Evolutionary conservation across 2,888 invertebrate species (phyloP), one percentile per base, ranked within the genome.

Genomic region (Bellardia bayeri): DNA sequence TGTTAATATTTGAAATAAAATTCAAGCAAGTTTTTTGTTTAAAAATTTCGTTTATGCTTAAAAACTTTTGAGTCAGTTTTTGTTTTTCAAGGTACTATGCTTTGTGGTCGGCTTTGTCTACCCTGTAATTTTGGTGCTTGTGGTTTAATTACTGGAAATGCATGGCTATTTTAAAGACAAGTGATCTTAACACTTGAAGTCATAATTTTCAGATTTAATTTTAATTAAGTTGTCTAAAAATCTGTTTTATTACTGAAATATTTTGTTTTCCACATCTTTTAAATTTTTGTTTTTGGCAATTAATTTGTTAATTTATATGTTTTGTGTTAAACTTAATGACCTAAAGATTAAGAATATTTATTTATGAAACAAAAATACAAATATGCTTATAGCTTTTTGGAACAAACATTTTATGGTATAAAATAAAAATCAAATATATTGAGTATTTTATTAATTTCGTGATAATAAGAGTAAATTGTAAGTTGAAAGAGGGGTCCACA

Each of bases 241-340:
- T 42, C 33, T 66, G 30, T 66, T 66, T 66, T 51, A 49, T 66
- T 61, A 49, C 66, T 81, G 13, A 13, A 23, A 63, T 72, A 42
- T 83, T 76, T 23, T 23, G 23, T 23, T 84, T 75, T 45, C n/a
- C 33, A 68, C 8, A 68, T 75, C n/a, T 56, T 37, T 68, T 58
- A 63, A 1, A 13, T 66, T 79, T 76, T 74, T 56, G n/a, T 63
- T 37, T 37, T 72, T 6, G 78, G 63, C 78, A 87, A 78, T 87
- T 82, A 87, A 82, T 84, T 87, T 84, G 74, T 84, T 84, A 87
- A 87, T 87, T 87, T 84, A 84, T 87, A 64, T 76, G 72, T 87
- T 74, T 84, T 74, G 54, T 56, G 78, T 78, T 87, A 74, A 87
- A 69, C 81, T 72, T 72, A 40, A 84, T 78, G 81, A 79, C 84